Evolutionary conservation across 2,113 vertebrate species (phyloP), one percentile per base, ranked within the genome.

Genomic region (Hoplias malabaricus): DNA sequence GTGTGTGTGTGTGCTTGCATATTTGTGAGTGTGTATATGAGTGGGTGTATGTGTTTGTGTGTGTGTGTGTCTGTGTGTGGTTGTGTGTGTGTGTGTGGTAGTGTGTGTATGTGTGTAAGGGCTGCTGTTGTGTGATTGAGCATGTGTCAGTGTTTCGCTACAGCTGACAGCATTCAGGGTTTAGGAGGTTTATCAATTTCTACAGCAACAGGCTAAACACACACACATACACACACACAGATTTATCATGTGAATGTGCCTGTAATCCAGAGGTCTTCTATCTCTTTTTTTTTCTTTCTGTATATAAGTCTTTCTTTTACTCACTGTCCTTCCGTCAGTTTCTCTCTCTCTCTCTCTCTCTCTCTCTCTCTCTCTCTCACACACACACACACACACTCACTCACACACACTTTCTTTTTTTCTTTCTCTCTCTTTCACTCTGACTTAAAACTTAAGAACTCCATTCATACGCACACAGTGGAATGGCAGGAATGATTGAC

Each of bases 121-220:
- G 56, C 25, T 59, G 3, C 10, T 27, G 27, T 36, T 62, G 56
- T 62, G n/a, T 25, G 57, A 65, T 36, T 63, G 33, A 50, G 21
- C 61, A 65, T 53, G 31, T 75, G 59, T 50, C 59, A 65, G 3
- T 65, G 59, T n/a, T 38, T 36, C 48, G n/a, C 43, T 65, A 12
- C 27, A 59, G 63, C 63, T 48, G 66, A 69, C 53, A 43, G 53
- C 12, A 21, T 29, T n/a, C n/a, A n/a, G n/a, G 4, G 42, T 43
- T 76, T 46, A 54, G 27, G 23, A 46, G 38, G 11, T 56, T 69
- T 43, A 69, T 69, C 66, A 36, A 53, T 77, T 29, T 46, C 34
- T 77, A 19, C 8, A 14, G 42, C 59, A 79, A 72, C 57, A 79
- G 50, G 69, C 43, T 79, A 36, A 14, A 59, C 9, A 16, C 27